These are phyloP conservation scores for Adelosebastes latens DNA, from an alignment of 2,797 vertebrate genomes.

Conservation along the genomic window DNA sequence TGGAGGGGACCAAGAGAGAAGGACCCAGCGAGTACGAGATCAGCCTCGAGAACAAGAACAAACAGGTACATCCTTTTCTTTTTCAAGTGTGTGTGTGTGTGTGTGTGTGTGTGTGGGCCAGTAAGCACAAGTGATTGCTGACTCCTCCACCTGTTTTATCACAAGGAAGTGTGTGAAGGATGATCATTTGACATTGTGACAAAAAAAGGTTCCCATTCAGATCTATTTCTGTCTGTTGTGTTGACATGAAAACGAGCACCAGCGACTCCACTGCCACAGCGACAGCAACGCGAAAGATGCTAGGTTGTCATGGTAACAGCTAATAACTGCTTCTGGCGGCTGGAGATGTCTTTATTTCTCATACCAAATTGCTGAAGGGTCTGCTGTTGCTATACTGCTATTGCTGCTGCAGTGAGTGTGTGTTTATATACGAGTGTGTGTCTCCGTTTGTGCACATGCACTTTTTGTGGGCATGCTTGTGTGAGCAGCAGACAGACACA, in stretches of 20 bases:
- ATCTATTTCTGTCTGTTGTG: constrained; percentile 76
- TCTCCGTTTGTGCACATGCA: neutral
- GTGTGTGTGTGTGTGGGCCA: neutral
- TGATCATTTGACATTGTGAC: constrained; percentile 54
- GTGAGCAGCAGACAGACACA: neutral
- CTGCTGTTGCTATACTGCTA: constrained; percentile 33
- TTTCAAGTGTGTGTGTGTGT: neutral
- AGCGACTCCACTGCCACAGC: constrained; percentile 59
- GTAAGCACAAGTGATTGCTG: neutral
- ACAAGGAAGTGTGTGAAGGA: constrained; percentile 6
- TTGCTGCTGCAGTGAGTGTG: constrained; percentile 43
- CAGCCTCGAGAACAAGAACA: constrained; percentile 80
- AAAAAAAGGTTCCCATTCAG: constrained; percentile 55
- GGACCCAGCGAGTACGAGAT: constrained; percentile 82
- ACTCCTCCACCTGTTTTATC: constrained; percentile 18
- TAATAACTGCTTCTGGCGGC: constrained; percentile 76
- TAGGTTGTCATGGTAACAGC: constrained; percentile 83
- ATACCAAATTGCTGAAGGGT: constrained; percentile 67
- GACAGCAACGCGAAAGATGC: constrained; percentile 71
- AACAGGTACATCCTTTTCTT: constrained; percentile 67
- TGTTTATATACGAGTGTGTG: constrained; percentile 3
- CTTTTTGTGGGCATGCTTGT: neutral
- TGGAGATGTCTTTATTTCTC: constrained; percentile 77
- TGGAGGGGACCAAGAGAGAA: constrained; percentile 76
- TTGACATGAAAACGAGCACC: constrained; percentile 72